Evolutionary conservation across 2,888 invertebrate species (phyloP).

Genomic region (Ophioninae sp.): DNA sequence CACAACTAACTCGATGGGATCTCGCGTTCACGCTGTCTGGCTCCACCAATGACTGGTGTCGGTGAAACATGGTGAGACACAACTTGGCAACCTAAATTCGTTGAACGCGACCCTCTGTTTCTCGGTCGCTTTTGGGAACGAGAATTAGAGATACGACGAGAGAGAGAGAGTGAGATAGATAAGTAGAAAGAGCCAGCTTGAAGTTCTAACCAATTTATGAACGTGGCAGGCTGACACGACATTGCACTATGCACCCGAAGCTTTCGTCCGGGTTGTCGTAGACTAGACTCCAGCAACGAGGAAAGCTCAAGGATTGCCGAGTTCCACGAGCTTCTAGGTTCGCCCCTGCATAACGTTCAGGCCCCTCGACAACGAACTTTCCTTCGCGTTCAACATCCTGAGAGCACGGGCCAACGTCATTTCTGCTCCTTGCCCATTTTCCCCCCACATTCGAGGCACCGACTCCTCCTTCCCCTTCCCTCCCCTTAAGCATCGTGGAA

Average conservation of each 20-base stretch:
- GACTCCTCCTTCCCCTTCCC: too few relatives aligned
- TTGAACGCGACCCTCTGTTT: constrained; percentile 34
- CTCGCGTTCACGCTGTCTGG: constrained; percentile 16
- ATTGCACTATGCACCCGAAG: constrained; percentile 73
- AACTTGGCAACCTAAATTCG: constrained; percentile 51
- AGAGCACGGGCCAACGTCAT: constrained; percentile 12
- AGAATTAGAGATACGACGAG: constrained; percentile 31
- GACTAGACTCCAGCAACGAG: constrained; percentile 38
- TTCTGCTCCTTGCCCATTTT: background rate
- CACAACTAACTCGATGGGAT: constrained; percentile 35
- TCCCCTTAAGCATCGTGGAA: background rate
- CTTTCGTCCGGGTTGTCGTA: constrained; percentile 58
- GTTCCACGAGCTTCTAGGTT: constrained; percentile 33
- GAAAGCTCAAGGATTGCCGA: constrained; percentile 39
- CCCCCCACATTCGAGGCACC: background rate
- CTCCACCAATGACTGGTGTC: constrained; percentile 20
- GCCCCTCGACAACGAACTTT: constrained; percentile 54
- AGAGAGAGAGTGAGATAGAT: constrained; percentile 7
- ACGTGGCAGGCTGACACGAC: constrained; percentile 74
- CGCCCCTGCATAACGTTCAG: constrained; percentile 38
- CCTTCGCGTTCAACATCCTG: constrained; percentile 36
- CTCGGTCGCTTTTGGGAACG: constrained; percentile 50
- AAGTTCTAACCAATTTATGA: constrained; percentile 77
- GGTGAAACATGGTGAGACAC: constrained; percentile 36
- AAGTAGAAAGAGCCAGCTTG: constrained; percentile 30